Evolutionary conservation across 1,140 invertebrate species (phyloP), one percentile per base, ranked within the genome.

Genomic region (Drosophila kikkawai): DNA sequence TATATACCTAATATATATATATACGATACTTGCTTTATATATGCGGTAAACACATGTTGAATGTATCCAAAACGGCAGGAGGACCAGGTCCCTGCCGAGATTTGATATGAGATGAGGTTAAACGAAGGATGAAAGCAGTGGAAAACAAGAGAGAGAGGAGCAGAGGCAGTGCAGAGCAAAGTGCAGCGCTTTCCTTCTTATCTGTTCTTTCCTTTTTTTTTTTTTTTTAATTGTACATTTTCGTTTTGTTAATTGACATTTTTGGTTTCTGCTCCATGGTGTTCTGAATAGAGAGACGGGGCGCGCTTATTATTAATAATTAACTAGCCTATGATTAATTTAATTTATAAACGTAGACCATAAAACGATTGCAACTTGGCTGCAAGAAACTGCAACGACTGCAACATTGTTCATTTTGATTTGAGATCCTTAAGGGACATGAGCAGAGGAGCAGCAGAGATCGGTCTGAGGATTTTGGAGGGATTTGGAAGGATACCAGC

Each of bases 311-410:
- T 58, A 80, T 77, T 80, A 77, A 88, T 80, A 74, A 87, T 45
- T 73, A 77, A 68, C 75, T 77, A 56, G 59, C 51, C 71, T 82
- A 86, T 65, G 48, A 60, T 77, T 76, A 75, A 76, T 84, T 80
- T 88, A 87, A 88, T 44, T 84, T 87, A 80, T 87, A 87, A 64
- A 78, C 77, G 88, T 80, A 87, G 84, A 58, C 53, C 53, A 75
- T 74, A 70, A 77, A 80, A 80, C 73, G 56, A 78, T 78, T 88
- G 80, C 73, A 77, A 63, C 63, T 65, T 61, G 80, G 83, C 80
- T 79, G 80, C 77, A 77, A 84, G 68, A 67, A 64, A 63, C 58
- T 47, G 57, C 76, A 56, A 69, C 55, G 13, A 77, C 56, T 61
- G 58, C 64, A 56, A 39, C 53, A 44, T 66, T 70, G 63, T 70